A percentile compares a stretch with the other conserved stretches of the same genome.
Conservation (phyloP, 2,888 invertebrate species). For the Aleiodes alternator region DNA sequence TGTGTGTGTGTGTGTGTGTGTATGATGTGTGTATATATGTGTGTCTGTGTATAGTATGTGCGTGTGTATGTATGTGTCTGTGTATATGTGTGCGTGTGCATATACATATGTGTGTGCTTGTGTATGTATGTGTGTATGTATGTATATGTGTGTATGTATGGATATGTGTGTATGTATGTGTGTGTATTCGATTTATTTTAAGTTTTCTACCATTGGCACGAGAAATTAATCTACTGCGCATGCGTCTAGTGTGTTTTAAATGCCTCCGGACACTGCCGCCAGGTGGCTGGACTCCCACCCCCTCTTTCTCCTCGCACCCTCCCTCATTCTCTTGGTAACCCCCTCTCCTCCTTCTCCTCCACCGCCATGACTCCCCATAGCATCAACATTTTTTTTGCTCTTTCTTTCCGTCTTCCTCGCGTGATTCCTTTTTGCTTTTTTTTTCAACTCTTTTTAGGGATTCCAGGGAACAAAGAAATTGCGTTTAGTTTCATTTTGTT, state of each 20-base stretch:
- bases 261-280: constrained; percentile 66
- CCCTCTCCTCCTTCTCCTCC: too few relatives aligned
- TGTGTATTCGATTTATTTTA: constrained; percentile 73
- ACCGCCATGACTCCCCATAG: neutral
- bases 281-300: constrained; percentile 52
- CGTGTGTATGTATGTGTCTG: too few relatives aligned
- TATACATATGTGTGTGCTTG: too few relatives aligned
- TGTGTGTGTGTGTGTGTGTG: too few relatives aligned
- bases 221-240: constrained; percentile 59
- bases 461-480: constrained; percentile 19
- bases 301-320: too few relatives aligned
- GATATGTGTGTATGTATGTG: too few relatives aligned
- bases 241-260: constrained; percentile 58
- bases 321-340: too few relatives aligned
- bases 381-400: neutral
- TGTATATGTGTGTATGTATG: too few relatives aligned
- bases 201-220: constrained; percentile 66
- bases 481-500: neutral
- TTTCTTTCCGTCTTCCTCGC: neutral
- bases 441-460: neutral
- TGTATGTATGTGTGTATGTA: too few relatives aligned
- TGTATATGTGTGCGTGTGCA: too few relatives aligned
- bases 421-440: neutral
- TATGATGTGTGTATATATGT: too few relatives aligned
- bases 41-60: too few relatives aligned